These are phyloP conservation scores for Eulemur rubriventer DNA, from an alignment of 2,797 vertebrate species.

Conservation along the genomic window DNA sequence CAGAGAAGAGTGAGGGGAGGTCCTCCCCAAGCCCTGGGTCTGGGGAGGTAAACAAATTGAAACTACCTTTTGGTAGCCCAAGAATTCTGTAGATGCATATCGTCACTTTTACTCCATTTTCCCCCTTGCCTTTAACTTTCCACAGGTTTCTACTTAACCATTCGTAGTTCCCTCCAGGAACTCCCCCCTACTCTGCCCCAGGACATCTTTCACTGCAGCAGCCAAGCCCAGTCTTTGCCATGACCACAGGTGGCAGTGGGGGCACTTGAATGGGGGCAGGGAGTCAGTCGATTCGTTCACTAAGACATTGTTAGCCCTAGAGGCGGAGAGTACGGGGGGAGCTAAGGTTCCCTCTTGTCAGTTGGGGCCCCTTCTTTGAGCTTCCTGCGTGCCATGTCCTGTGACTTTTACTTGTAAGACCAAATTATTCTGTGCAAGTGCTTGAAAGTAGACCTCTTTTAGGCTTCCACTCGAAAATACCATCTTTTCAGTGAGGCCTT, in stretches of 20 bases:
- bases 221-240: not conserved
- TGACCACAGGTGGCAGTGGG: not conserved
- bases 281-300: not conserved
- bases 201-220: not conserved
- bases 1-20: not conserved
- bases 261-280: not conserved
- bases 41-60: not conserved
- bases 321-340: not conserved
- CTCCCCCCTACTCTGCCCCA: not conserved
- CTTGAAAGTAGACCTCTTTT: not conserved
- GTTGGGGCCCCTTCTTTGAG: not conserved
- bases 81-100: not conserved
- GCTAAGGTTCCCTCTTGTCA: not conserved
- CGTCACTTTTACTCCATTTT: not conserved
- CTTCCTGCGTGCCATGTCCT: not conserved
- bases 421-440: not conserved
- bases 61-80: not conserved
- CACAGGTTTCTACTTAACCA: not conserved
- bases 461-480: not conserved
- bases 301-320: not conserved
- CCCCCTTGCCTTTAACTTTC: not conserved
- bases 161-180: not conserved
- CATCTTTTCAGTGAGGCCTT: not conserved
- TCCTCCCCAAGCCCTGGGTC: not conserved
- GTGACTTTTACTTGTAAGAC: not conserved